Conservation (phyloP, 2,888 invertebrate genomes). For the Tromatobia lineatoria region DNA sequence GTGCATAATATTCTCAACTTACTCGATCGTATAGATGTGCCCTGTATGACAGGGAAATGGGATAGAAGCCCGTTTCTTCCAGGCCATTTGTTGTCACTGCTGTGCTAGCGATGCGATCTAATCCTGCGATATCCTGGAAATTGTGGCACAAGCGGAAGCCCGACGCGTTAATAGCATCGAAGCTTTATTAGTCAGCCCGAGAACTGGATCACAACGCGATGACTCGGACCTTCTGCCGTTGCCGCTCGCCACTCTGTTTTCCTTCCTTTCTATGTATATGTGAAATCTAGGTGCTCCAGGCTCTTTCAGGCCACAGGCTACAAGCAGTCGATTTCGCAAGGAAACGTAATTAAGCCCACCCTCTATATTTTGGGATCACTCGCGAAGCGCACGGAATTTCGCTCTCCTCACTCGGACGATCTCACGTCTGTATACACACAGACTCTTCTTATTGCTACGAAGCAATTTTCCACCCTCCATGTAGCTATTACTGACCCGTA, state of each 20-base stretch:
- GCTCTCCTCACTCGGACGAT: constrained; percentile 1
- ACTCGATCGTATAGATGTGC: constrained; percentile 21
- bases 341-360: constrained; percentile 74
- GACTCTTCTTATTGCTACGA: constrained; percentile 67
- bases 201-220: constrained; percentile 49
- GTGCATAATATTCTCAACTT: constrained; percentile 49
- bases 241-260: constrained; percentile 47
- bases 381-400: constrained; percentile 65
- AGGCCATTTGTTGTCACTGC: constrained; percentile 70
- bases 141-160: constrained; percentile 61
- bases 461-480: constrained; percentile 71
- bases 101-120: constrained; percentile 40
- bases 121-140: constrained; percentile 59
- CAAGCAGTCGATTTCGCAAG: constrained; percentile 72
- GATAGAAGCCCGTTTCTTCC: constrained; percentile 73
- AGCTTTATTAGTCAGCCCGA: constrained; percentile 70
- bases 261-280: constrained; percentile 31
- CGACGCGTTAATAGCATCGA: constrained; percentile 70
- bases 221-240: constrained; percentile 74
- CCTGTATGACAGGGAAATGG: constrained; percentile 66
- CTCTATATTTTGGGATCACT: constrained; percentile 71
- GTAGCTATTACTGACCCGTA: constrained; percentile 68
- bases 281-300: constrained; percentile 1
- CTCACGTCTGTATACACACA: constrained; percentile 48
- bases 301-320: constrained; percentile 20